phyloP scores from a whole-genome alignment of 2,797 vertebrate genomes.

The Gallinago stenura region DNA sequence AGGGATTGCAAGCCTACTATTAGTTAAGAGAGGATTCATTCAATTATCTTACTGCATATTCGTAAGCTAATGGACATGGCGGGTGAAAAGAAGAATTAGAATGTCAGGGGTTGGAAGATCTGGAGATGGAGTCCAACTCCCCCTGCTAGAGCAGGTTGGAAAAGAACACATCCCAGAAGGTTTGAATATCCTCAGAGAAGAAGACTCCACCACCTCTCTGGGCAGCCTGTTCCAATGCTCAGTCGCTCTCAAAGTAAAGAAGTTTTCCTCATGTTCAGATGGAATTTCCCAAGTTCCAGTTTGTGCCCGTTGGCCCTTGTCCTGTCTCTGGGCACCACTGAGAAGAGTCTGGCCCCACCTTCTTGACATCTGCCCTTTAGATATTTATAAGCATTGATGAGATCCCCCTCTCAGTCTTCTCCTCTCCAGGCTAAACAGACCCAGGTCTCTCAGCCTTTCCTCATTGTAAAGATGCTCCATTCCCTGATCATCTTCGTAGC shows the following conservation, averaged over 20 bases:
- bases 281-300: background rate
- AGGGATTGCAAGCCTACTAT: background rate
- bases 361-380: background rate
- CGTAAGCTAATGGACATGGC: background rate
- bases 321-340: background rate
- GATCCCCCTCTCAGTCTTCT: background rate
- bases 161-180: background rate
- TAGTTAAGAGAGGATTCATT: background rate
- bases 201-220: background rate
- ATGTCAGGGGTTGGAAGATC: background rate
- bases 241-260: background rate
- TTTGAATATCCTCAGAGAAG: background rate
- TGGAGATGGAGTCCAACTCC: background rate
- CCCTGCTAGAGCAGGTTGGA: background rate
- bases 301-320: background rate
- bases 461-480: background rate
- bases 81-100: background rate
- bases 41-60: background rate
- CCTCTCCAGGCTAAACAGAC: background rate
- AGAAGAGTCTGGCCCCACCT: background rate
- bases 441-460: background rate
- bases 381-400: background rate
- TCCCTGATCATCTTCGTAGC: background rate
- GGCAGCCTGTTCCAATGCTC: background rate
- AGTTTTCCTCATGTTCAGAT: background rate